These are phyloP conservation scores for Sinocyclocheilus anophthalmus DNA, from an alignment of 2,113 vertebrate species.

Conservation along the genomic window DNA sequence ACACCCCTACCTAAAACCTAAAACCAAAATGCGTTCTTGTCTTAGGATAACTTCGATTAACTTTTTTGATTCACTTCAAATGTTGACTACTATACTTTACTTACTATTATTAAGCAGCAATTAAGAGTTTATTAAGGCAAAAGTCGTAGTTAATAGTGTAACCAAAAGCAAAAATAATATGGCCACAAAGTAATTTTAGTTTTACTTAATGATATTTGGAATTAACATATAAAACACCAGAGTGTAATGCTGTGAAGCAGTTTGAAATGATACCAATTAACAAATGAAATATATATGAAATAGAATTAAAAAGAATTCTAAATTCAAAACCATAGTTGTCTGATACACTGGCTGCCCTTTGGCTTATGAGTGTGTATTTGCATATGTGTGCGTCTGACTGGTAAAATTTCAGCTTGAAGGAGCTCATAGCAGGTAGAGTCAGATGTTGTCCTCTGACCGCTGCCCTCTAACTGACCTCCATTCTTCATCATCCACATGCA, in stretches of 20 bases:
- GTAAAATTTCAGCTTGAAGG: slow-evolving; percentile 27
- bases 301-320: background rate
- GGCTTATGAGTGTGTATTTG: slow-evolving; percentile 15
- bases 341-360: background rate
- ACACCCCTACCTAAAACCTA: no score
- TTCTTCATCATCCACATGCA: slow-evolving; percentile 10
- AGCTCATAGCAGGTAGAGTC: slow-evolving; percentile 39
- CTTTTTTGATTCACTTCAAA: no score
- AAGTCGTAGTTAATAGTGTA: no score
- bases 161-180: no score
- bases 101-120: no score
- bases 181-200: no score
- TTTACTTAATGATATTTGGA: background rate
- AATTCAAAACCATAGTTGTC: background rate
- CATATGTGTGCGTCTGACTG: slow-evolving; percentile 1
- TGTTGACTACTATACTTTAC: no score
- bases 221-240: background rate
- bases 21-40: no score
- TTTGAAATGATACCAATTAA: background rate
- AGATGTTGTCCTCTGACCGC: slow-evolving; percentile 51
- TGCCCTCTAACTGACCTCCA: slow-evolving; percentile 55
- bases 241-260: background rate
- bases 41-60: no score
- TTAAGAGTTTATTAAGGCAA: no score
- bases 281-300: background rate